Conservation (phyloP, 2,888 invertebrate genomes). For the Morinoia aosen region DNA sequence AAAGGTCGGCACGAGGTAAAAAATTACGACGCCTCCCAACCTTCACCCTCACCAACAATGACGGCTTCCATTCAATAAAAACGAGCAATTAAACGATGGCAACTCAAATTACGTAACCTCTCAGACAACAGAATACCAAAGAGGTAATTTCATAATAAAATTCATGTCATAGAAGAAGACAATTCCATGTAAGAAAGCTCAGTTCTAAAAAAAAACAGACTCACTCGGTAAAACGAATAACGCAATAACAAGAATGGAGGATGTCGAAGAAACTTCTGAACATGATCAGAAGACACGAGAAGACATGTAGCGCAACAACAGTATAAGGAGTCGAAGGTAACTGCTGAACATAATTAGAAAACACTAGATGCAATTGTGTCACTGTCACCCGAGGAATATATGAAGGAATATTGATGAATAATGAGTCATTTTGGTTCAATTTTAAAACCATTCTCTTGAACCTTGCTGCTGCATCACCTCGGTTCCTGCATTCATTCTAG, state of each 20-base stretch:
- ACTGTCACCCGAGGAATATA: too few species aligned
- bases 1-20: not conserved
- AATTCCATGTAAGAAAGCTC: not conserved
- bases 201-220: not conserved
- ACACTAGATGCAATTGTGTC: too few species aligned
- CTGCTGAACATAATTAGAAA: too few species aligned
- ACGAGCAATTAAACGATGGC: not conserved
- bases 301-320: too few species aligned
- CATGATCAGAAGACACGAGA: too few species aligned
- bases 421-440: too few species aligned
- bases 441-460: not conserved
- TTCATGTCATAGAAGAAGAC: not conserved
- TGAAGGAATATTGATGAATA: too few species aligned
- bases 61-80: not conserved
- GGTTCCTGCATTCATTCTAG: too few species aligned
- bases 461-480: too few species aligned
- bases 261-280: too few species aligned
- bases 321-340: too few species aligned
- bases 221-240: not conserved
- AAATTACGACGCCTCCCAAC: not conserved
- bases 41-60: not conserved
- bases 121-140: not conserved
- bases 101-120: not conserved
- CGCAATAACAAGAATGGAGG: too few species aligned
- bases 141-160: not conserved